Conservation (phyloP, 2,113 vertebrate genomes). For the Lagenorhynchus albirostris region DNA sequence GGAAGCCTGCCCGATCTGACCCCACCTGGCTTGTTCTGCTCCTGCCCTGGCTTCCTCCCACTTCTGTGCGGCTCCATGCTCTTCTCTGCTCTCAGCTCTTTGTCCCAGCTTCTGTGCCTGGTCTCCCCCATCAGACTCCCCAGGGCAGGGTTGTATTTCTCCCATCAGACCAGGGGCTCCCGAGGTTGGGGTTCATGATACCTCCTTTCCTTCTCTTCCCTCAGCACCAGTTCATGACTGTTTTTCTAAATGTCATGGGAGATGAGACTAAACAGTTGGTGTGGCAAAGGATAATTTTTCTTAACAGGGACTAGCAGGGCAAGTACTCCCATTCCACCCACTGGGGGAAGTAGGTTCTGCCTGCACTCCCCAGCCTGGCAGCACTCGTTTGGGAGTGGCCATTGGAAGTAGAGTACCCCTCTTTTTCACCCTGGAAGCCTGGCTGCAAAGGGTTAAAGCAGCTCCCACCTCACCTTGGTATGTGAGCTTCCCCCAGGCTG, state of each 20-base stretch:
- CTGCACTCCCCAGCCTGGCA: not conserved
- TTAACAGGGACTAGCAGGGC: not conserved
- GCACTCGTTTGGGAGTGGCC: not conserved
- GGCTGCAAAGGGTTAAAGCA: constrained; percentile 61
- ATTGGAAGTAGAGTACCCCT: not conserved
- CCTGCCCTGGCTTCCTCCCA: constrained; percentile 63
- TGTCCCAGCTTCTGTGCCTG: constrained; percentile 52
- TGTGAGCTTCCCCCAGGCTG: constrained; percentile 56
- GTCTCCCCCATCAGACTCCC: constrained; percentile 47
- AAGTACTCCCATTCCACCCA: not conserved
- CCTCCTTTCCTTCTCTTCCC: constrained; percentile 30
- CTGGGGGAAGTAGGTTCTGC: not conserved
- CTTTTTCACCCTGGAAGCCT: not conserved
- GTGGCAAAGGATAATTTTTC: constrained; percentile 42
- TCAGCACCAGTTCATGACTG: constrained; percentile 25
- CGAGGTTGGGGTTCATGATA: constrained; percentile 59
- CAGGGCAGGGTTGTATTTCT: constrained; percentile 64
- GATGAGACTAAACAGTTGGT: constrained; percentile 47
- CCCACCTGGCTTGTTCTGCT: constrained; percentile 70
- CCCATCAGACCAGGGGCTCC: constrained; percentile 54
- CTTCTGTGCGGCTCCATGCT: constrained; percentile 13
- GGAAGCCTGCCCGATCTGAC: constrained; percentile 72
- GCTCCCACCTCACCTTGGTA: constrained; percentile 44
- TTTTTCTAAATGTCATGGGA: constrained; percentile 52
- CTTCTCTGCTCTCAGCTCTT: constrained; percentile 22